Conservation (phyloP, 2,797 vertebrate genomes). For the Fistularia commersonii region DNA sequence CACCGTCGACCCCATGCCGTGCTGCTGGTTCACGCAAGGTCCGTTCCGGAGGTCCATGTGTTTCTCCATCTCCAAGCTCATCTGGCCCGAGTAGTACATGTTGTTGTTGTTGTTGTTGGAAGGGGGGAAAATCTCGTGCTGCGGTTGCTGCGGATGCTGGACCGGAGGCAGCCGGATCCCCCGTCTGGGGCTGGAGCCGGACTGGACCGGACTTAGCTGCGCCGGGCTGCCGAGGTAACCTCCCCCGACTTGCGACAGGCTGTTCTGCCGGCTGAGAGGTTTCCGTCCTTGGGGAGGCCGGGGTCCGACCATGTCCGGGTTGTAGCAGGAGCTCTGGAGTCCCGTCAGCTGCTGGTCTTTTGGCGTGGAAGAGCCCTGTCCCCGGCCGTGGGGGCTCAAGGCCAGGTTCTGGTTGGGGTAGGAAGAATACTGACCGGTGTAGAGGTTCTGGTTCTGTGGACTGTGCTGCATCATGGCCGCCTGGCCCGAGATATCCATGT, state of each 20-base stretch:
- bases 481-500: slow-evolving; percentile 66
- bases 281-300: slow-evolving; percentile 81
- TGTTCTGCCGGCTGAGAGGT: slow-evolving; percentile 75
- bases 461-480: slow-evolving; percentile 69
- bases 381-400: slow-evolving; percentile 66
- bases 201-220: slow-evolving; percentile 73
- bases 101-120: slow-evolving; percentile 63
- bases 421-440: slow-evolving; percentile 73
- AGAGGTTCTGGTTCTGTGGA: slow-evolving; percentile 76
- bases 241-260: slow-evolving; percentile 67
- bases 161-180: slow-evolving; percentile 71
- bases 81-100: slow-evolving; percentile 78
- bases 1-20: slow-evolving; percentile 65
- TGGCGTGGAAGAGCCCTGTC: slow-evolving; percentile 51
- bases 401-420: slow-evolving; percentile 79
- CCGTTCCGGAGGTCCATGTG: slow-evolving; percentile 67
- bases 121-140: slow-evolving; percentile 70
- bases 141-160: slow-evolving; percentile 64
- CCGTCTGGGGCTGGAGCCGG: slow-evolving; percentile 70
- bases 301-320: slow-evolving; percentile 76
- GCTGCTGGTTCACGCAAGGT: slow-evolving; percentile 79
- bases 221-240: slow-evolving; percentile 72
- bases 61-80: slow-evolving; percentile 75
- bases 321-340: slow-evolving; percentile 73
- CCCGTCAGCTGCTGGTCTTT: slow-evolving; percentile 75